Evolutionary conservation across 1,140 invertebrate species (phyloP).

Genomic region (Riptortus pedestris): DNA sequence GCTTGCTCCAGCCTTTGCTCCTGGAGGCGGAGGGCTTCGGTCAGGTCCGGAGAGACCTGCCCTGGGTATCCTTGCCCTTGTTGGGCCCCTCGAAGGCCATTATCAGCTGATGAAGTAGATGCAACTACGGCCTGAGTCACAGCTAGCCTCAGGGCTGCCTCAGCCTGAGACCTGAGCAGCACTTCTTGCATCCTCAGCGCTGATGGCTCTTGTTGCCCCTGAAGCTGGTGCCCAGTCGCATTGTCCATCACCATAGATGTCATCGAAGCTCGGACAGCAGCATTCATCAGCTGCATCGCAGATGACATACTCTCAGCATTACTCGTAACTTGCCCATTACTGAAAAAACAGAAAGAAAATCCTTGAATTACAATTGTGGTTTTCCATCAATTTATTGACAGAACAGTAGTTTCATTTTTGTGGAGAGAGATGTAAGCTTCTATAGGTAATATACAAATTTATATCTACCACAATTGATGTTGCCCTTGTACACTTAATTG

Average conservation of each 20-base stretch:
- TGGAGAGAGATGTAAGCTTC: too few species aligned
- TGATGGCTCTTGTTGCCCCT: constrained; percentile 40
- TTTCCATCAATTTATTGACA: too few species aligned
- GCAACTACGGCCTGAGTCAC: constrained; percentile 50
- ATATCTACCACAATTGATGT: too few species aligned
- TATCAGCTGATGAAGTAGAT: constrained; percentile 38
- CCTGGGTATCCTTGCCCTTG: constrained; percentile 16
- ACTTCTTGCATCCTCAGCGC: constrained; percentile 67
- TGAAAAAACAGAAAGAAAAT: constrained; percentile 23
- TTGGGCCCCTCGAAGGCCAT: neutral
- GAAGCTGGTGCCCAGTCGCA: constrained; percentile 38
- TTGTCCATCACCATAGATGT: constrained; percentile 38
- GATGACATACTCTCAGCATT: constrained; percentile 30
- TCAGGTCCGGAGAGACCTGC: constrained; percentile 47
- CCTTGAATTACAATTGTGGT: too few species aligned
- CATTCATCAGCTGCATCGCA: constrained; percentile 34
- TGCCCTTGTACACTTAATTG: too few species aligned
- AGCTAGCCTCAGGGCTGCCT: constrained; percentile 66
- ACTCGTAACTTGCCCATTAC: constrained; percentile 30
- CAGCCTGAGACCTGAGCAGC: constrained; percentile 67
- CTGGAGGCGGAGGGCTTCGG: constrained; percentile 62
- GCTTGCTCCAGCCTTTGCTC: constrained; percentile 73
- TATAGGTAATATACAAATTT: too few species aligned
- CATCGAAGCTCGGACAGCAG: constrained; percentile 39
- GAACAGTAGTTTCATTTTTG: too few species aligned